A percentile compares a stretch with the other conserved stretches of the same genome.
Evolutionary conservation across 2,113 vertebrate species (phyloP).

Genomic region (Lophura nycthemera): DNA sequence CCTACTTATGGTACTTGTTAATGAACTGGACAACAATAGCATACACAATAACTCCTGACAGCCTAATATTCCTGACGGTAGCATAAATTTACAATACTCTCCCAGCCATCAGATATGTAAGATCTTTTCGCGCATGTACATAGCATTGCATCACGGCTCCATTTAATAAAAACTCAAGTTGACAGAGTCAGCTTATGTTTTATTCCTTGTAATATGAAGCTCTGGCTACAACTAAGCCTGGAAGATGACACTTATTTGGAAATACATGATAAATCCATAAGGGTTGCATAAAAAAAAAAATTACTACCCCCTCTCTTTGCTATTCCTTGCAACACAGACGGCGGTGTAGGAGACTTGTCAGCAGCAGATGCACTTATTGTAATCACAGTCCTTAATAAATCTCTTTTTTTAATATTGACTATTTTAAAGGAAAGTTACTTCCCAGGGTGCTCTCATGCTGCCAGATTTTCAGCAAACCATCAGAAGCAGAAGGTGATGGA

Average conservation of each 20-base stretch:
- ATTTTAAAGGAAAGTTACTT: conserved; percentile 63
- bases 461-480: conserved; percentile 45
- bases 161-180: not conserved
- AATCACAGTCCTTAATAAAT: conserved; percentile 72
- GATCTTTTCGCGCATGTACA: not conserved
- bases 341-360: conserved; percentile 73
- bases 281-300: conserved; percentile 56
- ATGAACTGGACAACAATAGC: not conserved
- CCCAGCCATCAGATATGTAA: not conserved
- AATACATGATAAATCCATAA: conserved; percentile 66
- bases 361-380: conserved; percentile 73
- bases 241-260: conserved; percentile 66
- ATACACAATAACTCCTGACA: too few species aligned
- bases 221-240: conserved; percentile 44
- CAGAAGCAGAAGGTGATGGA: conserved; percentile 42
- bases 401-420: conserved; percentile 68
- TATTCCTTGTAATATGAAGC: not conserved
- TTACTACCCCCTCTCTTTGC: conserved; percentile 57
- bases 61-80: too few species aligned
- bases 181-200: conserved; percentile 17
- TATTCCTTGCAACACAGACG: conserved; percentile 66
- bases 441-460: conserved; percentile 48
- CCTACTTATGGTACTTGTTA: not conserved
- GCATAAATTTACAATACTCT: too few species aligned
- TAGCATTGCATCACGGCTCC: not conserved